A percentile compares a stretch with the other conserved stretches of the same genome.
Conservation (phyloP, 1,140 invertebrate species). For the Tribolium madens region DNA sequence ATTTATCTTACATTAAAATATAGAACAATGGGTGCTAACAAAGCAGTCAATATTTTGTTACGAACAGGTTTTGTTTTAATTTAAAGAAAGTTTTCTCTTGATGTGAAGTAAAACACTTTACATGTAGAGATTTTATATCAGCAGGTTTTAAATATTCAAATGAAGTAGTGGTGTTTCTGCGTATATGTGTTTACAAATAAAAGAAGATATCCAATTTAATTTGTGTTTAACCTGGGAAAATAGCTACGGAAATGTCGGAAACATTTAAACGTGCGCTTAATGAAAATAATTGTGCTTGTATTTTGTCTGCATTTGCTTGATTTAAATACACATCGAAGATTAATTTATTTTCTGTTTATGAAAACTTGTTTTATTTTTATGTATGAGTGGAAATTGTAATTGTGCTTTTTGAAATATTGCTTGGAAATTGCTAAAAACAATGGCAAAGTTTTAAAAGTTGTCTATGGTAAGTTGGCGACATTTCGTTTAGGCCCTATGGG, state of each 20-base stretch:
- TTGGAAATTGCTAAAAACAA: slow-evolving; percentile 17
- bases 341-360: not conserved
- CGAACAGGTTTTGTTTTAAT: not conserved
- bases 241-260: not conserved
- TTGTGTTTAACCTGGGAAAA: not conserved
- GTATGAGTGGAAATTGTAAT: not conserved
- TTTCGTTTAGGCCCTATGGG: slow-evolving; percentile 34
- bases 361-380: no score
- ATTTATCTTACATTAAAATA: no score
- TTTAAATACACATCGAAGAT: not conserved
- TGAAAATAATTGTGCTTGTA: not conserved
- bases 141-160: not conserved
- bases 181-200: not conserved
- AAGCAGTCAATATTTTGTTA: no score
- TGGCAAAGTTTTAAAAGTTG: slow-evolving; percentile 1
- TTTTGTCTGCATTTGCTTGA: not conserved
- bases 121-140: not conserved
- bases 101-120: not conserved
- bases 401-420: not conserved
- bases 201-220: not conserved
- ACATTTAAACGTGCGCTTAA: not conserved
- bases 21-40: no score
- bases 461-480: slow-evolving; percentile 17
- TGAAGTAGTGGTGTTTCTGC: not conserved
- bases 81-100: not conserved